These are phyloP conservation scores for Trichonephila clavata DNA, from an alignment of 1,140 invertebrate genomes.

Conservation along the genomic window DNA sequence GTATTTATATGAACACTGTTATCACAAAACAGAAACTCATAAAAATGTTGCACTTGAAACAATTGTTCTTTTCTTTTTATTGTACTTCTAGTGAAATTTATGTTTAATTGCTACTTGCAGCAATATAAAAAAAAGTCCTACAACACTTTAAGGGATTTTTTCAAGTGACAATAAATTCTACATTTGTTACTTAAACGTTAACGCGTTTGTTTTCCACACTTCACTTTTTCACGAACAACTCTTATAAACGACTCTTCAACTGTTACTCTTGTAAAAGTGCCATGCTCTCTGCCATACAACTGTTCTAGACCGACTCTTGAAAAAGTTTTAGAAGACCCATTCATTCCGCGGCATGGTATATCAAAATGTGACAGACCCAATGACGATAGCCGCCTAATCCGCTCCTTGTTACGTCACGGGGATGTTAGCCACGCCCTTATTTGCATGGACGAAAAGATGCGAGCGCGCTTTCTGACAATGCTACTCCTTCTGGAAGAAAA, in stretches of 20 bases:
- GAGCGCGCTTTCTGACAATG: constrained; percentile 28
- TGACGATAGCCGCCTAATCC: constrained; percentile 55
- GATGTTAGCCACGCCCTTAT: constrained; percentile 55
- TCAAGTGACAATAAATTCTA: constrained; percentile 51
- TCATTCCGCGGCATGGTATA: constrained; percentile 53
- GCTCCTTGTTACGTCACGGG: constrained; percentile 32
- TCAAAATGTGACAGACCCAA: constrained; percentile 71
- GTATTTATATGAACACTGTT: background rate
- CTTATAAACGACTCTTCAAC: constrained; percentile 11
- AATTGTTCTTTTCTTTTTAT: background rate
- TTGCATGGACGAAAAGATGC: constrained; percentile 50
- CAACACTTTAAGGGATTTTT: background rate
- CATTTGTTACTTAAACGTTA: constrained; percentile 39
- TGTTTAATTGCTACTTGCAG: background rate
- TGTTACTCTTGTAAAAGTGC: background rate
- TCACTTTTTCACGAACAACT: background rate
- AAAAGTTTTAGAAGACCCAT: constrained; percentile 49
- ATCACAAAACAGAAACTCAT: background rate
- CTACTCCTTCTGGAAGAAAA: background rate
- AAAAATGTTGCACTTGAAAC: constrained; percentile 1
- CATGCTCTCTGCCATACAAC: constrained; percentile 4
- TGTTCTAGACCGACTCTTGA: background rate
- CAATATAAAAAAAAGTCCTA: background rate
- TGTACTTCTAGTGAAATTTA: background rate
- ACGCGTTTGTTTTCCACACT: background rate